Evolutionary conservation across 2,888 invertebrate species (phyloP).

Genomic region (Drosophila robusta): DNA sequence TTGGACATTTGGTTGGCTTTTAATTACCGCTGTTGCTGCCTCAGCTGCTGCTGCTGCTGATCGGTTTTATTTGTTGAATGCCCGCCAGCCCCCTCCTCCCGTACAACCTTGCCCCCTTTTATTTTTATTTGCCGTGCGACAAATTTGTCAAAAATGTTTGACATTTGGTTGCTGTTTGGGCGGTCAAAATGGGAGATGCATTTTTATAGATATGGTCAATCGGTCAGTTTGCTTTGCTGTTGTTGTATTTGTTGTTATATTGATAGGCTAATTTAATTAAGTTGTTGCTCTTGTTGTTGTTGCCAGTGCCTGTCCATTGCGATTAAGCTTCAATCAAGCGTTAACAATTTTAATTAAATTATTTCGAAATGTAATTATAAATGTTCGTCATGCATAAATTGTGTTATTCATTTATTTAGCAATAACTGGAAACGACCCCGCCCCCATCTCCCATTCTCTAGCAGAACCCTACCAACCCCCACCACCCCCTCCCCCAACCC

Average conservation of each 20-base stretch:
- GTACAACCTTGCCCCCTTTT: not conserved
- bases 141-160: constrained; percentile 61
- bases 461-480: not conserved
- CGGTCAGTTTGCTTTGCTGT: constrained; percentile 51
- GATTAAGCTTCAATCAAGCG: constrained; percentile 82
- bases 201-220: constrained; percentile 63
- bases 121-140: constrained; percentile 50
- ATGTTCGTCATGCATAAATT: constrained; percentile 77
- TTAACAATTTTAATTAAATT: constrained; percentile 82
- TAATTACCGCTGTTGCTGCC: constrained; percentile 68
- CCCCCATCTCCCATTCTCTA: not conserved
- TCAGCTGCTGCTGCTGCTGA: constrained; percentile 46
- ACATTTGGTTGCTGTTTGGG: constrained; percentile 24
- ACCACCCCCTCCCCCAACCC: not conserved
- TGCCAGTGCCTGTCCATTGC: constrained; percentile 48
- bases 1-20: constrained; percentile 78
- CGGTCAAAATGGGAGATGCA: constrained; percentile 37
- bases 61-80: constrained; percentile 69
- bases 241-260: constrained; percentile 8
- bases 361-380: constrained; percentile 82
- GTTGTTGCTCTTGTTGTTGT: constrained; percentile 34
- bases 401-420: constrained; percentile 76
- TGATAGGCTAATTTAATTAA: constrained; percentile 74
- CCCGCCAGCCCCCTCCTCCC: not conserved
- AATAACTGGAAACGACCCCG: constrained; percentile 18